phyloP scores from a whole-genome alignment of 2,113 vertebrate genomes.

The Malurus elegans region DNA sequence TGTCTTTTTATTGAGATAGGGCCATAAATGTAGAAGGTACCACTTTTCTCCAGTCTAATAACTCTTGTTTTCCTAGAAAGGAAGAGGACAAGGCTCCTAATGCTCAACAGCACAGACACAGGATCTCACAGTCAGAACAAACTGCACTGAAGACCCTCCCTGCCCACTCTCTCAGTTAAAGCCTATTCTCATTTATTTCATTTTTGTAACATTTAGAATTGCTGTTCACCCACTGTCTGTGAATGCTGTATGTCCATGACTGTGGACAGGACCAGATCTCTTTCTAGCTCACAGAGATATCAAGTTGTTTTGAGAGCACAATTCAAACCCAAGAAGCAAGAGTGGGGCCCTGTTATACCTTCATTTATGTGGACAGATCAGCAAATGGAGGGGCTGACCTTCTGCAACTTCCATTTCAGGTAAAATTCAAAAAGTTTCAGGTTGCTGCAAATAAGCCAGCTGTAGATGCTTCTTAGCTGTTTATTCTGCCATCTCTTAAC shows the following conservation, averaged over 20 bases:
- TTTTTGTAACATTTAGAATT: not conserved
- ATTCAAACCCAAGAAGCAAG: not conserved
- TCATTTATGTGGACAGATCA: not conserved
- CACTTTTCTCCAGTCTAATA: not conserved
- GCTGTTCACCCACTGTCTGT: not conserved
- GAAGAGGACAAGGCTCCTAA: not conserved
- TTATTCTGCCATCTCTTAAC: not conserved
- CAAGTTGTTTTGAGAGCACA: not conserved
- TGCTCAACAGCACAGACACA: not conserved
- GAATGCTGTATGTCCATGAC: not conserved
- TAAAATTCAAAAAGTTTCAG: not conserved
- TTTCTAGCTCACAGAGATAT: not conserved
- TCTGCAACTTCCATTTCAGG: not conserved
- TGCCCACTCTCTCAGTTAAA: not conserved
- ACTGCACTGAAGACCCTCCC: not conserved
- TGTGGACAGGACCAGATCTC: not conserved
- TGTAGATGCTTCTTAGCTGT: not conserved
- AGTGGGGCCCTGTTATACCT: not conserved
- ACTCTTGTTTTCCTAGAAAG: not conserved
- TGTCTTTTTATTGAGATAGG: not conserved
- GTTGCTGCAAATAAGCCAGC: not conserved
- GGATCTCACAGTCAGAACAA: not conserved
- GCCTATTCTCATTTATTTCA: not conserved
- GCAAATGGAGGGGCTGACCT: not conserved
- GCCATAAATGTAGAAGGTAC: not conserved